Evolutionary conservation across 2,113 vertebrate genomes (phyloP), one percentile per base, ranked within the genome.

Genomic region (Calyptomena viridis): DNA sequence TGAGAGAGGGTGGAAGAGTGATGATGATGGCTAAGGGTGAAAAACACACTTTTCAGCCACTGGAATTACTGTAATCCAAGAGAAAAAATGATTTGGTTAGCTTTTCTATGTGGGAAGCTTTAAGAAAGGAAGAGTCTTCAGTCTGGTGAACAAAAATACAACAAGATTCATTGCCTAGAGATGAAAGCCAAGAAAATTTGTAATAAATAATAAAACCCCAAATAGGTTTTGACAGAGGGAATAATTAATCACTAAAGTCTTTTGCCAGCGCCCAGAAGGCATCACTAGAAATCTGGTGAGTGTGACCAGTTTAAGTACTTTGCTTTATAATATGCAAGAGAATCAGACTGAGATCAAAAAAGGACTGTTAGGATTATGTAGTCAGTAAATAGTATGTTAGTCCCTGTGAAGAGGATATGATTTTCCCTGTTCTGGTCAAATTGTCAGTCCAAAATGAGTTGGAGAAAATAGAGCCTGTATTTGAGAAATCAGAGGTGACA

Each of bases 201-300:
- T 86, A 69, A 69, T 42, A 84, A 85, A 63, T 63, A 42, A 42
- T 31, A 46, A 62, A 35, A 9, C 1, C 1, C 46, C 30, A 88
- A 83, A 77, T 46, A 72, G 56, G 42, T 79, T 79, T 84, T 95
- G 86, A 71, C 92, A 93, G 68, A 25, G 22, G 63, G 56, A 90
- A 84, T 93, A 90, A 89, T 77, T 97, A 94, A 90, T 92, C 80
- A 72, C 42, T 63, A 31, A 87, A 89, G 68, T 83, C 44, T 93
- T 90, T 81, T 64, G 84, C 47, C 80, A 93, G 31, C 52, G 58
- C 52, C 80, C 69, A 44, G 55, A 88, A 87, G 76, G 35, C 73
- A 52, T 89, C 27, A 42, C 47, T 92, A 89, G 73, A 93, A 90
- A 83, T 52, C 71, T n/a, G 52, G 33, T 93, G 73, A 77, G 75